Conservation (phyloP, 2,113 vertebrate genomes). For the Indri indri region DNA sequence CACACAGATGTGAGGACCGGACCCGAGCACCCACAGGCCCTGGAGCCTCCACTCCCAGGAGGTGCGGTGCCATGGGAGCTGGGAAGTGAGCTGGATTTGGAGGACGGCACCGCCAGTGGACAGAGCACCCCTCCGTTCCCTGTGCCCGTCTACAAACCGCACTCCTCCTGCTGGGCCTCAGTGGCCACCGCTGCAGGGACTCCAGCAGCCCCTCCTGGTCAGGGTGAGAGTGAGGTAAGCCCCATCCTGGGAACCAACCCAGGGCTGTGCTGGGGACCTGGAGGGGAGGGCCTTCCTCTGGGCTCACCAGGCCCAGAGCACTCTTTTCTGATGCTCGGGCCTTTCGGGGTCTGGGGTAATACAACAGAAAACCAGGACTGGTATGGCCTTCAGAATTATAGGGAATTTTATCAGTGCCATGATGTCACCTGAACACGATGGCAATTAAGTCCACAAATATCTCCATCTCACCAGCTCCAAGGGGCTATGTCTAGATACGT, state of each 20-base stretch:
- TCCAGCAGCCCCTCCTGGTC: neutral
- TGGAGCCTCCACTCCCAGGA: neutral
- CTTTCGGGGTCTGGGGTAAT: neutral
- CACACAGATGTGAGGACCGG: neutral
- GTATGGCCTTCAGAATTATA: neutral
- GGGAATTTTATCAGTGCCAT: neutral
- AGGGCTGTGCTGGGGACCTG: too few species aligned
- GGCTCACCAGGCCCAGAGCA: neutral
- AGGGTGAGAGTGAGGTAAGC: neutral
- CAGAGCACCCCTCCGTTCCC: neutral
- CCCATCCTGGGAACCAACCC: neutral
- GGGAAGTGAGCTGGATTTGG: neutral
- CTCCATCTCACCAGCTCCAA: neutral
- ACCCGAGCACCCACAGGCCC: neutral
- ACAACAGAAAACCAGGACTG: neutral
- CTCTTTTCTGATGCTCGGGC: neutral
- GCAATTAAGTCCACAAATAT: too few species aligned
- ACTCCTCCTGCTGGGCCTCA: neutral
- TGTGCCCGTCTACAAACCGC: constrained; percentile 54
- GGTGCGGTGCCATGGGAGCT: neutral
- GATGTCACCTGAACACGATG: neutral
- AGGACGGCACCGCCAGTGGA: accelerated
- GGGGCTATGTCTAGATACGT: neutral
- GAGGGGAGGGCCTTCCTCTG: neutral
- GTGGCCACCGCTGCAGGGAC: accelerated